Evolutionary conservation across 1,140 invertebrate species (phyloP).

Genomic region (Steinernema feltiae): DNA sequence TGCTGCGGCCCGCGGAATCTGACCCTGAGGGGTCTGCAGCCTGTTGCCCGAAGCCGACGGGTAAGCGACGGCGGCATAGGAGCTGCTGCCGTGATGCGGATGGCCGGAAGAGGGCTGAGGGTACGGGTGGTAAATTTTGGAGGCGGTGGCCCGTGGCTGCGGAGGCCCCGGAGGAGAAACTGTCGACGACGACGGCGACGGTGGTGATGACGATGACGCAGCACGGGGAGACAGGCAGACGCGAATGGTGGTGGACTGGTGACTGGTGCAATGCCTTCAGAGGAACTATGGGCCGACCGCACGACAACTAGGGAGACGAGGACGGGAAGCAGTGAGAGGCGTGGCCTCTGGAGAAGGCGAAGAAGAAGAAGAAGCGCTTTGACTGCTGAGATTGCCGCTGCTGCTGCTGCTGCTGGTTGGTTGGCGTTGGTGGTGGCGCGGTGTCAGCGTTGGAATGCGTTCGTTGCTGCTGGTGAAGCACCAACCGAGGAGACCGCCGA

Average conservation of each 20-base stretch:
- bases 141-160: background rate
- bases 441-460: background rate
- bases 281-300: constrained; percentile 14
- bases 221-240: constrained; percentile 3
- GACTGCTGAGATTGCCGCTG: constrained; percentile 13
- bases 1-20: constrained; percentile 8
- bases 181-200: background rate
- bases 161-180: background rate
- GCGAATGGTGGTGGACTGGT: background rate
- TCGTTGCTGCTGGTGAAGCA: background rate
- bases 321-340: constrained; percentile 13
- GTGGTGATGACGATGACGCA: background rate
- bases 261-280: constrained; percentile 13
- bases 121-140: constrained; percentile 10
- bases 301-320: constrained; percentile 12
- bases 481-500: background rate
- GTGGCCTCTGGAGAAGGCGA: constrained; percentile 14
- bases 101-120: background rate
- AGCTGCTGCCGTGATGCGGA: background rate
- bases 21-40: background rate
- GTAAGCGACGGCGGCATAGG: background rate
- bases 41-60: background rate
- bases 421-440: background rate
- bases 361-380: constrained; percentile 8
- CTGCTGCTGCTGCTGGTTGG: background rate